phyloP scores from a whole-genome alignment of 2,797 vertebrate genomes.

The Acipenser oxyrinchus region DNA sequence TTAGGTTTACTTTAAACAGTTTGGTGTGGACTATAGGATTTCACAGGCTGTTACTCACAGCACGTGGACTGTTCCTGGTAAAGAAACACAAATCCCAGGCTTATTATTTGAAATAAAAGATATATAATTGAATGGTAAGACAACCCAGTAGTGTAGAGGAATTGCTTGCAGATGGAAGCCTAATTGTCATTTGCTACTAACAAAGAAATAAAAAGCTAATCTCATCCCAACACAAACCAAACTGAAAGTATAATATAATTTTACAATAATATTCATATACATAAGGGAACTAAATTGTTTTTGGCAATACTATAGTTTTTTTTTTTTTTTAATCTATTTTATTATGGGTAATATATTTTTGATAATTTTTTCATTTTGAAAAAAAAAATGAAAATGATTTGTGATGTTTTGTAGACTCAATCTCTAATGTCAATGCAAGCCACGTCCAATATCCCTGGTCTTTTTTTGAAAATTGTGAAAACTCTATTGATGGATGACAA shows the following conservation, averaged over 20 bases:
- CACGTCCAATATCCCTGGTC: neutral
- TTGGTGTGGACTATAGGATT: neutral
- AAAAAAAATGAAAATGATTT: neutral
- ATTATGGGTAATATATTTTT: too few relatives aligned
- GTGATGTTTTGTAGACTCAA: neutral
- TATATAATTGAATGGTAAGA: too few relatives aligned
- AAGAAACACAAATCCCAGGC: neutral
- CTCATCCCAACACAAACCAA: too few relatives aligned
- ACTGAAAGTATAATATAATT: too few relatives aligned
- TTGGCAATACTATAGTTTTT: too few relatives aligned
- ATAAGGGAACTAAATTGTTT: too few relatives aligned
- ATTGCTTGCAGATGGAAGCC: too few relatives aligned
- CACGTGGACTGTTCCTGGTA: neutral
- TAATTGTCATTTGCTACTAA: too few relatives aligned
- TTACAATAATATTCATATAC: too few relatives aligned
- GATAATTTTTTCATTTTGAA: neutral
- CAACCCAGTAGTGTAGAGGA: too few relatives aligned
- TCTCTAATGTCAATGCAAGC: neutral
- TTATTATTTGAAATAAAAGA: neutral
- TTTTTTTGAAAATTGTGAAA: neutral
- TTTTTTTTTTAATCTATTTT: too few relatives aligned
- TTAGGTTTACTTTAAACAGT: neutral
- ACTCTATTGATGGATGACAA: constrained; percentile 2
- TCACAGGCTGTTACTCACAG: neutral
- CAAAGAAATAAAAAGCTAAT: too few relatives aligned